Base-by-base conservation (phyloP, 2,888 invertebrate species). In the Nomada hirtipes region DNA sequence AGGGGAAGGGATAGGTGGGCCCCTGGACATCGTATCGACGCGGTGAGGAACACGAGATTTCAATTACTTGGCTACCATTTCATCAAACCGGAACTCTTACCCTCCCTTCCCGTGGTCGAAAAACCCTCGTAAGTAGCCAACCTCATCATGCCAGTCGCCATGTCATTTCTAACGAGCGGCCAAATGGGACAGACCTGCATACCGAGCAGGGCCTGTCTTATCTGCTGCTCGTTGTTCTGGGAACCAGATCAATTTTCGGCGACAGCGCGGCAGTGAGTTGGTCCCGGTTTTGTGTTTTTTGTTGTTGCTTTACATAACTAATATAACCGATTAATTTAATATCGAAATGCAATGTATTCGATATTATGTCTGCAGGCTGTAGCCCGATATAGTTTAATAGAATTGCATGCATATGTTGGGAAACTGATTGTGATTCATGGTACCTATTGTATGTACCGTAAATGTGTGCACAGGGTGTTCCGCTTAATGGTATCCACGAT, bases 61-160 rank as follows among this genome's bases (percentile, higher is more conserved):
- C 91, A 91, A 91, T 91, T 91, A 91, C 90, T 87, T 84, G 86
- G 90, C 90, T 90, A 90, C 90, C 89, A 89, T 91, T 91, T 91
- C 88, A 86, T 90, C 89, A 89, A 89, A 87, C 83, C 84, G 81
- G 84, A 80, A 86, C 89, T 83, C 83, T 79, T 74, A 64, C 72
- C 75, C 80, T 73, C 63, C 65, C 69, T 26, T 72, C 59, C 61
- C 77, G 70, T 65, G 76, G 53, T 68, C 76, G 53, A 75, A 67
- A 72, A 76, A 78, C 84, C 70, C 87, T 85, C 60, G 64, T 23
- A 79, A 76, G 79, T 74, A 86, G 67, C 79, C 65, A 84, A 53
- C 73, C 69, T 55, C 65, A 70, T 47, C 47, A 47, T 47, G 47
- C 65, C 23, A 74, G 74, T 42, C 85, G 80, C 82, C 88, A 72